Evolutionary conservation across 2,888 invertebrate genomes (phyloP).

Genomic region (Cinara cedri): DNA sequence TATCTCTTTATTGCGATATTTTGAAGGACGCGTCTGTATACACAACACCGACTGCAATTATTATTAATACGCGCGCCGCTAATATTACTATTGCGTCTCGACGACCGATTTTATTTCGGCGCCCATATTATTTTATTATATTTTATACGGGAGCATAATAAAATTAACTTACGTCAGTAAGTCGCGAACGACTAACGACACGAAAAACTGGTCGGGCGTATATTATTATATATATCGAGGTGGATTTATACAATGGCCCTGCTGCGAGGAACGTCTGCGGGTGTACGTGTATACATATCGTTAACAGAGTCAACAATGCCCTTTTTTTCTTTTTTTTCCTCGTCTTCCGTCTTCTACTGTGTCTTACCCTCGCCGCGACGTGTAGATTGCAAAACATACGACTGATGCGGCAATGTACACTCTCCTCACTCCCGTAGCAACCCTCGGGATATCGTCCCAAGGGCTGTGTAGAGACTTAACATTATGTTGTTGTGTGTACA

Average conservation of each 20-base stretch:
- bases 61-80: too few relatives aligned
- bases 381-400: constrained; percentile 27
- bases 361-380: background rate
- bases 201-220: too few relatives aligned
- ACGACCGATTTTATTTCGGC: too few relatives aligned
- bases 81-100: too few relatives aligned
- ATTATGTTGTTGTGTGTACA: background rate
- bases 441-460: constrained; percentile 16
- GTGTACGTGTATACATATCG: constrained; percentile 50
- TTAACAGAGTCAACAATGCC: constrained; percentile 54
- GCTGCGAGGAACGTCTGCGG: constrained; percentile 10
- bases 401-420: background rate
- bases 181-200: too few relatives aligned
- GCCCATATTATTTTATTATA: too few relatives aligned
- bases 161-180: too few relatives aligned
- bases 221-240: background rate
- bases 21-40: too few relatives aligned
- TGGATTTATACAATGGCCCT: constrained; percentile 7
- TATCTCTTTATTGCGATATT: too few relatives aligned
- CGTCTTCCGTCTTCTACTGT: background rate
- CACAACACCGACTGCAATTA: too few relatives aligned
- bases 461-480: background rate
- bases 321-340: background rate
- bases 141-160: too few relatives aligned
- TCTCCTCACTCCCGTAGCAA: background rate